Evolutionary conservation across 1,140 invertebrate genomes (phyloP).

Genomic region (Neodiprion fabricii): DNA sequence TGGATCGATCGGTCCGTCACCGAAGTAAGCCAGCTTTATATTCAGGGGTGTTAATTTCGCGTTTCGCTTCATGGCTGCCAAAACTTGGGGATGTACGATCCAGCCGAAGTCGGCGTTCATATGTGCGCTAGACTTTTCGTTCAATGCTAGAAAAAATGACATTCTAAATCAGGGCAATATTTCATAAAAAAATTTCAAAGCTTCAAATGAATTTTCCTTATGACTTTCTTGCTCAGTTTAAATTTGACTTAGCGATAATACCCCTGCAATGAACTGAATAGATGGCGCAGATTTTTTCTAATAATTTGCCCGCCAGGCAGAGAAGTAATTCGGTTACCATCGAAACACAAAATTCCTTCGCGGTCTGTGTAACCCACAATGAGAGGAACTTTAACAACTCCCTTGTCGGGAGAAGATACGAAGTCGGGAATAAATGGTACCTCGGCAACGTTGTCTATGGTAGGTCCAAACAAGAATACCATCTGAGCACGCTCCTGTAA

Average conservation of each 20-base stretch:
- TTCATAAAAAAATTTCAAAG: too few relatives aligned
- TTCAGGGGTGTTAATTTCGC: not conserved
- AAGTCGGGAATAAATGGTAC: slow-evolving; percentile 8
- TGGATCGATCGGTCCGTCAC: not conserved
- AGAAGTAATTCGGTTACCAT: too few relatives aligned
- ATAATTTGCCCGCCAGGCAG: too few relatives aligned
- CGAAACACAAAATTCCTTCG: slow-evolving; percentile 8
- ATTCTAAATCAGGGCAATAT: too few relatives aligned
- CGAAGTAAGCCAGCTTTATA: not conserved
- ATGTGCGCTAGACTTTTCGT: not conserved
- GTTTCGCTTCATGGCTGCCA: not conserved
- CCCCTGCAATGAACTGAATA: too few relatives aligned
- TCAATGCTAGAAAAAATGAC: not conserved
- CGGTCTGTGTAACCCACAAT: slow-evolving; percentile 19
- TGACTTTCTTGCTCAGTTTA: too few relatives aligned
- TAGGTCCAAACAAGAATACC: not conserved
- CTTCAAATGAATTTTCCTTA: too few relatives aligned
- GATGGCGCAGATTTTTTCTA: too few relatives aligned
- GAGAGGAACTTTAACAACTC: slow-evolving; percentile 18
- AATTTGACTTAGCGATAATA: too few relatives aligned
- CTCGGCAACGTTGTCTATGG: not conserved
- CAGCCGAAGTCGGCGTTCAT: not conserved
- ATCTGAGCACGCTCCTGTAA: not conserved
- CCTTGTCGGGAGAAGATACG: not conserved
- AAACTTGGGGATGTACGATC: not conserved